Percentiles rank a stretch among this genome's conserved stretches.
These are phyloP conservation scores for Cyprinodon tularosa DNA, from an alignment of 2,113 vertebrate genomes.

Conservation along the genomic window DNA sequence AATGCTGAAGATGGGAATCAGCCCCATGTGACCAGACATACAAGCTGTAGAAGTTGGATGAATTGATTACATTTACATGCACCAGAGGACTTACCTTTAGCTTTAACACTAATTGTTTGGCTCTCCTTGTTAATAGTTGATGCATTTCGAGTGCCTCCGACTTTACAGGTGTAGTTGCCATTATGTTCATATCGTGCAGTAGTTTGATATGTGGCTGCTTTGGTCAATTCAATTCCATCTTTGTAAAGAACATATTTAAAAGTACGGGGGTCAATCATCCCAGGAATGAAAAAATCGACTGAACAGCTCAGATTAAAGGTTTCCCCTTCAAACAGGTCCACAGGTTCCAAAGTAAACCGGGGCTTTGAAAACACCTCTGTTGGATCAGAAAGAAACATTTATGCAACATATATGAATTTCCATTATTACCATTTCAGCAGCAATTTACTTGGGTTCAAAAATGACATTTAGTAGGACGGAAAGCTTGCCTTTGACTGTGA, in stretches of 20 bases:
- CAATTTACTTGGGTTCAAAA: background rate
- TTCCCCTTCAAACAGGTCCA: constrained; percentile 61
- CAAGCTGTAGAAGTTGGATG: too few species aligned
- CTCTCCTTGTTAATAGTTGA: constrained; percentile 53
- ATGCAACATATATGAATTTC: background rate
- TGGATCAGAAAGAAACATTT: background rate
- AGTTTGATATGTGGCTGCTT: fast-evolving
- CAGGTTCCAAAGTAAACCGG: constrained; percentile 38
- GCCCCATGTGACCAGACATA: too few species aligned
- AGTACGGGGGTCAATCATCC: constrained; percentile 26
- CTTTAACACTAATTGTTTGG: constrained; percentile 39
- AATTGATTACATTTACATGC: background rate
- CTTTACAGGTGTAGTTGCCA: constrained; percentile 72
- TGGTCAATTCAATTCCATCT: constrained; percentile 23
- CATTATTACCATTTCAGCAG: background rate
- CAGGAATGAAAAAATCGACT: constrained; percentile 11
- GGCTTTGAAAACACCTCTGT: constrained; percentile 78
- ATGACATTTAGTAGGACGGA: background rate
- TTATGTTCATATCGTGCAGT: constrained; percentile 36
- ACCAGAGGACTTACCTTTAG: constrained; percentile 66
- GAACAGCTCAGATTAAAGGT: constrained; percentile 57
- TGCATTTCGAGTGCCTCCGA: background rate
- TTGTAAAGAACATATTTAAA: constrained; percentile 61
- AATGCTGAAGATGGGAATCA: too few species aligned
- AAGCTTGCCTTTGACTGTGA: constrained; percentile 67